Base-by-base conservation (phyloP, 2,797 vertebrate genomes). In the Channallabes apus region DNA sequence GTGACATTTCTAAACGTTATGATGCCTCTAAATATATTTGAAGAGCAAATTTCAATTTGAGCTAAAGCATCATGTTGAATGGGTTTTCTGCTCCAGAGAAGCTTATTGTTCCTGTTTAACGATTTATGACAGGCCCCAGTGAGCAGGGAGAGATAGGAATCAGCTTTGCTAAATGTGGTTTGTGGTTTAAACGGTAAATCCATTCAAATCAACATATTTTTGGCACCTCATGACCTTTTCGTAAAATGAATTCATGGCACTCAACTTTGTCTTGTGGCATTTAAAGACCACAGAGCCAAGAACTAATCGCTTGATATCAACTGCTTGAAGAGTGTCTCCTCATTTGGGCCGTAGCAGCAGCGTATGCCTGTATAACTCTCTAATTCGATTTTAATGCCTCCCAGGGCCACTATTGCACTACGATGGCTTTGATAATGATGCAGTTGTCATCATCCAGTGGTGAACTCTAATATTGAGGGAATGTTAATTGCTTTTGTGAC, bases 361-460 rank as follows among this genome's bases (percentile, higher is more conserved):
- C 93, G 85, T 89, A 91, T 88, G 91, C 92, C 92, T 92, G 92
- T 93, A 91, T 92, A 91, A 94, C 87, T 80, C 82, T 93, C 92
- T 95, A 95, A 96, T 96, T 94, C 91, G 94, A 95, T 95, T 96
- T 95, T 96, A 95, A 96, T 96, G 94, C 90, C 89, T 92, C 93
- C 94, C 93, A 91, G 91, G 92, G 92, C 92, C 94, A 93, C 93
- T 94, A 94, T 94, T 93, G 93, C 93, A 91, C 92, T 94, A 93
- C 87, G 83, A 91, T 89, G 89, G 82, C 86, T 88, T 86, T 89
- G 88, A 91, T 95, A 95, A 96, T 95, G 95, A 95, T 94, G 93
- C 94, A 90, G 92, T 94, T 94, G 94, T 93, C 93, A 94, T 92
- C 93, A 94, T 92, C 92, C 92, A 92, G 89, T 88, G 90, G 93